Base-by-base conservation (phyloP, 2,797 vertebrate species). In the Schizopygopsis malacanthus region DNA sequence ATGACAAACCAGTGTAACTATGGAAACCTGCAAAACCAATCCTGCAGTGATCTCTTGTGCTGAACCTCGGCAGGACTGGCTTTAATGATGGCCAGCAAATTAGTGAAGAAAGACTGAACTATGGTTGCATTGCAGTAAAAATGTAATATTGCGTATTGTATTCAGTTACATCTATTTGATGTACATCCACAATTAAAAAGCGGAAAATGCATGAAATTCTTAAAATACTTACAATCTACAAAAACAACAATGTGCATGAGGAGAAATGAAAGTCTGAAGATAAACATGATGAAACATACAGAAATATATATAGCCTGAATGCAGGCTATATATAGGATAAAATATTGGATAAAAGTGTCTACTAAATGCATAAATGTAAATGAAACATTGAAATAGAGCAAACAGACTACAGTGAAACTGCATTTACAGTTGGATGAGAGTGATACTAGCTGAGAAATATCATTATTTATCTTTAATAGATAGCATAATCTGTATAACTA, bases 41-140 rank as follows among this genome's bases (percentile, higher is more conserved):
- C 33, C 56, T 79, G 78, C 78, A 79, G 22, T 28, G 78, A 47
- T 25, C n/a, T 67, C 78, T 80, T 50, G 78, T 80, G 43, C 43
- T 77, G 50, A 77, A 56, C 1, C 0, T 20, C 1, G 0, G 11
- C 67, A 41, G 0, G 41, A 45, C 11, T 43, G 22, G 22, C 1
- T 72, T 72, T 71, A 6, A 45, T 15, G 2, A 45, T 33, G 4
- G 0, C 16, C 2, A 41, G 5, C 10, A 15, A 33, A 33, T 78
- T 5, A 59, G 37, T 59, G 33, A 6, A 56, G 11, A 77, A 77
- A n/a, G 6, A 41, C 20, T 41, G 20, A 78, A 59, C 3, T 41
- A 78, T 20, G n/a, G 75, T 78, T 16, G 37, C 10, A 39, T 56
- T n/a, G 18, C 18, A 54, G 12, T 39, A 15, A 39, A 56, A 4